Evolutionary conservation across 2,888 invertebrate species (phyloP).

Genomic region (Saturnia pavonia): DNA sequence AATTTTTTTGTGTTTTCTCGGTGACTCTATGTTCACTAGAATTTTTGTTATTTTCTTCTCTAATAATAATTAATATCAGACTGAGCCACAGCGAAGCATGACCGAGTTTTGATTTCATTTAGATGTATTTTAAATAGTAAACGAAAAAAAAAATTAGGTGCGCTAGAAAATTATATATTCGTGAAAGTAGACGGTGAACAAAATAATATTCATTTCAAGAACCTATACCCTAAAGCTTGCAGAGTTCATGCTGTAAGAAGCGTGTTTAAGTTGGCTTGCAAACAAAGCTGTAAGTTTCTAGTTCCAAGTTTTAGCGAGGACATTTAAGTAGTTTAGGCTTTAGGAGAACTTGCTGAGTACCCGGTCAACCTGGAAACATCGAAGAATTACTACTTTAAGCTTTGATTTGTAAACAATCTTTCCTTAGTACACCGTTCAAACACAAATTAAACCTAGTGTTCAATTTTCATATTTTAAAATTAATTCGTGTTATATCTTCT

Average conservation of each 20-base stretch:
- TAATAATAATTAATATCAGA: too few relatives aligned
- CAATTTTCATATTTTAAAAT: not conserved
- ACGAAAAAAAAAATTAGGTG: too few relatives aligned
- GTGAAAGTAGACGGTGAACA: too few relatives aligned
- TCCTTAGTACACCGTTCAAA: not conserved
- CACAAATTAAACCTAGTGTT: not conserved
- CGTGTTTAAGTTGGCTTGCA: not conserved
- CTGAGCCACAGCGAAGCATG: too few relatives aligned
- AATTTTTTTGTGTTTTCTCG: too few relatives aligned
- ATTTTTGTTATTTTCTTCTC: too few relatives aligned
- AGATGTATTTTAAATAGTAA: too few relatives aligned
- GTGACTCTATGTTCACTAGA: too few relatives aligned
- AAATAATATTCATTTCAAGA: too few relatives aligned
- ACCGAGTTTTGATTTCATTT: too few relatives aligned
- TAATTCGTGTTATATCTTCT: not conserved
- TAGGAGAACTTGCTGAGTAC: not conserved
- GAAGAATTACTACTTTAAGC: not conserved
- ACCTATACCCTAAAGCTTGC: not conserved
- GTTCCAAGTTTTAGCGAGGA: not conserved
- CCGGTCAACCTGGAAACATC: not conserved
- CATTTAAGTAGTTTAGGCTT: not conserved
- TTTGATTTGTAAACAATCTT: not conserved
- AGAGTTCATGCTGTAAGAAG: not conserved
- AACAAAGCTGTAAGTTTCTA: not conserved
- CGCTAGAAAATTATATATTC: too few relatives aligned